These are phyloP conservation scores for Coracias cyanogaster DNA, from an alignment of 2,797 vertebrate genomes.

Conservation along the genomic window DNA sequence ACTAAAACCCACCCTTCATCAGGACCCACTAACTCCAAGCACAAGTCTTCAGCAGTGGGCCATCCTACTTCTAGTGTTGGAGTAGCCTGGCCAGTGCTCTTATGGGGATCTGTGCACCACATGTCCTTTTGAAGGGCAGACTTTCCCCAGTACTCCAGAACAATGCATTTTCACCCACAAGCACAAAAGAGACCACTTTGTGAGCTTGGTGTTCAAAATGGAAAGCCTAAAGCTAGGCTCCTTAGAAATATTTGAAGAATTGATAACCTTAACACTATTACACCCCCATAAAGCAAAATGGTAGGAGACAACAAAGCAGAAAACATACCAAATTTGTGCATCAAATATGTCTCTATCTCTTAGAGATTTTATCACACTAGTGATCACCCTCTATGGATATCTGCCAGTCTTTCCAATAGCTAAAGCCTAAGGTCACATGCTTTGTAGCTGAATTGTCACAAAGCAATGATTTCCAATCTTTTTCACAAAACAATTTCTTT, in stretches of 20 bases:
- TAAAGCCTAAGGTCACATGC: background rate
- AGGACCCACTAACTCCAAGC: background rate
- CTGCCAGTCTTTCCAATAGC: background rate
- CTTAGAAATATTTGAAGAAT: background rate
- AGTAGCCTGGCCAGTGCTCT: background rate
- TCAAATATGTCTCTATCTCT: background rate
- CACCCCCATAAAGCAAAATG: background rate
- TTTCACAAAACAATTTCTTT: background rate
- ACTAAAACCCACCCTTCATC: background rate
- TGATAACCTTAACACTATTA: background rate
- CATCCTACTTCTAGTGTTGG: background rate
- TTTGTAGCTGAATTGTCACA: background rate
- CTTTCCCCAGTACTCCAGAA: accelerated
- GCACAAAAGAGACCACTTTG: background rate
- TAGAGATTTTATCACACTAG: background rate
- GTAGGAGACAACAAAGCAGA: background rate
- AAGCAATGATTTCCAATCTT: background rate
- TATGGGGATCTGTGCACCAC: background rate
- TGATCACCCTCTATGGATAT: background rate
- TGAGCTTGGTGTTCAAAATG: background rate
- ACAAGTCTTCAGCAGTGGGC: background rate
- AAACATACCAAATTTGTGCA: background rate
- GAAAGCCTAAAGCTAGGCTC: background rate
- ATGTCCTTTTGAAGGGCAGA: background rate
- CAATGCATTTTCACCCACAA: background rate